These are phyloP conservation scores for Drosophila nebulosa DNA, from an alignment of 1,140 invertebrate species.

Conservation along the genomic window DNA sequence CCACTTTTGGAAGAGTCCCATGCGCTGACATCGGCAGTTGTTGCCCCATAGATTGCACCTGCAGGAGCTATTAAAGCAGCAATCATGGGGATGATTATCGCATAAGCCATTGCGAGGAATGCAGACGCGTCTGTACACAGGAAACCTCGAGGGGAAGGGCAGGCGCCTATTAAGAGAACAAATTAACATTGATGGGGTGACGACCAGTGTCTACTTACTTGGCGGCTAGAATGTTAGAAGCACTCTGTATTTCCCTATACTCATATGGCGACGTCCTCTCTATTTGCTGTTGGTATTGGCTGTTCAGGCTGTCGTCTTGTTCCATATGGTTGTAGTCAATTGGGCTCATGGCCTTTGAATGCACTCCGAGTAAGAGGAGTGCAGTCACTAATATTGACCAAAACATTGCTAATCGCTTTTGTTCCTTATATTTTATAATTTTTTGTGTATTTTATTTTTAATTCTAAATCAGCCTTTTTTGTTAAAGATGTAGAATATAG, in stretches of 20 bases:
- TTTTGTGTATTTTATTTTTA: neutral
- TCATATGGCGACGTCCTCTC: neutral
- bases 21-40: conserved; percentile 93
- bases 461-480: neutral
- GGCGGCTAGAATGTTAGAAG: neutral
- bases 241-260: neutral
- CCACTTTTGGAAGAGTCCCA: conserved; percentile 95
- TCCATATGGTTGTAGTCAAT: neutral
- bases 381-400: neutral
- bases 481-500: neutral
- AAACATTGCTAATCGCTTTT: neutral
- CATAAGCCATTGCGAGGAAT: conserved; percentile 84
- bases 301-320: neutral
- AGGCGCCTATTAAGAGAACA: neutral
- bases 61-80: conserved; percentile 92
- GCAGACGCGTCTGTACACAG: neutral
- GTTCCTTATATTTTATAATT: neutral
- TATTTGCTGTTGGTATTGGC: neutral
- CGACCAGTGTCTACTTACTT: neutral
- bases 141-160: neutral
- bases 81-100: conserved; percentile 91
- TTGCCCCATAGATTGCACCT: conserved; percentile 95
- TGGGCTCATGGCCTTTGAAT: neutral
- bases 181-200: neutral
- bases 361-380: neutral